Base-by-base conservation (phyloP, 2,888 invertebrate species). In the Lycia hirtaria region DNA sequence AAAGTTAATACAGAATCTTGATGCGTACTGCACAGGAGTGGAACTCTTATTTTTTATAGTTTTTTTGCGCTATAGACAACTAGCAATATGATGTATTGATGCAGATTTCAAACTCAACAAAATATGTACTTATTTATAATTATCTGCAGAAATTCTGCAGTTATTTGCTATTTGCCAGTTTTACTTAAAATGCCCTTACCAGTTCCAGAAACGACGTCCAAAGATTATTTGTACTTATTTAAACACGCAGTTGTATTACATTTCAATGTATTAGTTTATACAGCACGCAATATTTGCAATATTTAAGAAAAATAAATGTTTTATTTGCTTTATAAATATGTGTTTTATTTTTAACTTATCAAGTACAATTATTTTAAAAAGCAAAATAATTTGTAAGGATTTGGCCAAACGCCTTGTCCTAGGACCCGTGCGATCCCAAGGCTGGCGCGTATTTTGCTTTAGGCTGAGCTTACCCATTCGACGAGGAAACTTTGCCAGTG, bases 131-230 rank as follows among this genome's bases (percentile, higher is more conserved):
- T 3, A 26, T 10, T 4, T 5, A 32, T 14, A 4, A 4, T n/a
- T 14, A 22, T 20, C 3, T 38, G 3, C 2, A 4, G 10, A n/a
- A 4, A 7, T 10, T 15, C 28, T 26, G 22, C 28, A 14, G 14
- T 26, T n/a, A 19, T 9, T 40, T 30, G 12, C 15, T 1, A 0
- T 30, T 40, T 15, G 12, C 37, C 20, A 22, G 2, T 37, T 26
- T 15, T 64, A 68, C 54, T 68, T 62, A 71, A 64, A 74, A 75
- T 79, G 87, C 89, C 89, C 88, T 91, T 88, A 88, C 78, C 88
- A 89, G 91, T 89, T 90, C 70, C 69, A 76, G 68, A 81, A 79
- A 72, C 74, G 74, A 83, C 91, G 90, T 90, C 91, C 91, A 90
- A 84, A 83, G 78, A 81, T 84, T 48, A 45, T 56, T 56, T 55